Base-by-base conservation (phyloP, 2,797 vertebrate genomes). In the Margarornis squamiger region DNA sequence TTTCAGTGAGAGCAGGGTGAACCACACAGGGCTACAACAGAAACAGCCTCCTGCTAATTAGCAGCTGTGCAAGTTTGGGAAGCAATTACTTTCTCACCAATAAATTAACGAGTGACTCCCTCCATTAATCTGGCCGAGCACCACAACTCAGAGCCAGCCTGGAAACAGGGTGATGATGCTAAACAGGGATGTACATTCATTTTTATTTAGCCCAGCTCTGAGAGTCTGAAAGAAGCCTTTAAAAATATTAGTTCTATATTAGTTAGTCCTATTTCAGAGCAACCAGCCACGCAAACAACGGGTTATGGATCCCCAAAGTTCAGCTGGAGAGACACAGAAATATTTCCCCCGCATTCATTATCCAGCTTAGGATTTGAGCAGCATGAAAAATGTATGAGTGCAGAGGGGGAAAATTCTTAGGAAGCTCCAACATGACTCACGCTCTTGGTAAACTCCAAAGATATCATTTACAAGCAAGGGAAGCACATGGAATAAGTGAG, bases 381-480 rank as follows among this genome's bases (percentile, higher is more conserved):
- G 73, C 92, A 94, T 90, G 94, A 96, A 91, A 94, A 93, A 96
- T 88, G 87, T 63, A 78, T 88, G 81, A 93, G 92, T 77, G 62
- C 11, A 48, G 75, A 93, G 65, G 51, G 57, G 58, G 48, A 38
- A 89, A 73, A 71, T 49, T 91, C 90, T 76, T 85, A 26, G 71
- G 86, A 87, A 96, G 92, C 84, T 96, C 54, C 74, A 79, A 67
- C 49, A 20, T 92, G 94, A 97, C 90, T 97, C 96, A 93, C 65
- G 84, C 81, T 84, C 91, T 94, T 90, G 85, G 91, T 74, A 83
- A 92, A 95, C 93, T 95, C 95, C 94, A 96, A 90, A 95, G 95
- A 20, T 87, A 91, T 86, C 89, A 52, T 70, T 95, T 89, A 88
- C 86, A 93, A 95, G 95, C 71, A 92, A 74, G 86, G 80, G 58